Evolutionary conservation across 1,140 invertebrate genomes (phyloP), one percentile per base, ranked within the genome.

Genomic region (Ips typographus): DNA sequence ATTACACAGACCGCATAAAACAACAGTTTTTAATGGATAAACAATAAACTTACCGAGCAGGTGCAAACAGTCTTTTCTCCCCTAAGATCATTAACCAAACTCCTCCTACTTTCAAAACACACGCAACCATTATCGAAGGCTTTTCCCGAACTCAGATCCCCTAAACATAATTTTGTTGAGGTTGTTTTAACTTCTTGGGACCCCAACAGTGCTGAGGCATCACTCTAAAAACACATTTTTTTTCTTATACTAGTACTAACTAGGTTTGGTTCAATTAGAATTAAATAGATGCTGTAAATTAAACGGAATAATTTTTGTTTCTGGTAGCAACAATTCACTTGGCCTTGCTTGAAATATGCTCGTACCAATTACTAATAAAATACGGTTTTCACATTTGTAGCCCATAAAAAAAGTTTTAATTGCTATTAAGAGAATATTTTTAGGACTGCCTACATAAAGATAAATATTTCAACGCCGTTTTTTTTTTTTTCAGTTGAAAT

Each of bases 51-150:
- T 83, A 91, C 91, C 75, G 87, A 87, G 81, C 91, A 93, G 73
- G 84, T 85, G 77, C 91, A 94, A 59, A 91, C 85, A 74, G 87
- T 88, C 76, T 86, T 85, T 79, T 88, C 85, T 42, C 90, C 90
- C 72, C 87, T 84, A 66, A 92, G 82, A 76, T 91, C 89, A 78
- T 91, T 92, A 40, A 91, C 89, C 65, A 91, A 85, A 71, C 89
- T 90, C 77, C 89, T 86, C 43, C 84, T 82, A 22, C 81, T 81
- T 55, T 84, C 82, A 53, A 84, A 84, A 68, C 96, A 98, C 71
- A 89, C 88, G 84, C 97, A 99, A 65, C 96, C 95, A 81, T 94
- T 98, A 81, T 98, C 95, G 83, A 98, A 99, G 39, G 95, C 96
- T 75, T 92, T 87, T 43, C 96, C 97, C 51, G 95, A 95, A 63